Base-by-base conservation (phyloP, 92 coral and sea anemone genomes). In the Anthopleura xanthogrammica region DNA sequence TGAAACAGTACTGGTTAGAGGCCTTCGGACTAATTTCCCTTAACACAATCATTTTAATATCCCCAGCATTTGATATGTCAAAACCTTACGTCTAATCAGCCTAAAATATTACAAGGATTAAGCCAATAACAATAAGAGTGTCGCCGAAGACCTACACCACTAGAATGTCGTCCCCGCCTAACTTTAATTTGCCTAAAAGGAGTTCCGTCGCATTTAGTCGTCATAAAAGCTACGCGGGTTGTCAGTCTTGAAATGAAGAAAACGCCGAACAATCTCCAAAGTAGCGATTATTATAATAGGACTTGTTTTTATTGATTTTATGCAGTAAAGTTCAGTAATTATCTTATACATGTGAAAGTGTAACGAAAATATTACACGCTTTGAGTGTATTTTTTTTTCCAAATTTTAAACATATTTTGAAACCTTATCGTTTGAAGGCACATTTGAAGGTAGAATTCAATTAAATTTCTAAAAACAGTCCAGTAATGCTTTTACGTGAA, bases 111-210 rank as follows among this genome's bases (percentile, higher is more conserved):
- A 65, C 58, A 19, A 66, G 58, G 84, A 68, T 81, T 81, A 71
- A 6, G 8, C 74, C 41, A 80, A 19, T 57, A 14, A 42, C 19
- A 75, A 75, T 42, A 7, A 2, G 14, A 42, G 19, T 60, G 36
- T 64, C 52, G 75, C 66, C 40, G 2, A 24, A 41, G 7, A 12
- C 12, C 16, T 56, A 48, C 19, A 11, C 24, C 41, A 79, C 55
- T 12, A 66, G 36, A 46, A 75, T 81, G 56, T n/a, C 60, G 58
- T 22, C 41, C 77, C 84, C 84, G 78, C 84, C 84, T 71, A 66
- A 70, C 77, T 66, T 81, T 81, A 81, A 81, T 66, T 80, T 80
- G 77, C 12, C 39, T 19, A 39, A 70, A 43, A 75, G 17, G 40
- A 70, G 57, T 81, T 81, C 84, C 84, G 77, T 50, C 77, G 22